phyloP scores from a whole-genome alignment of 1,140 invertebrate species.

The Rhyzopertha dominica region DNA sequence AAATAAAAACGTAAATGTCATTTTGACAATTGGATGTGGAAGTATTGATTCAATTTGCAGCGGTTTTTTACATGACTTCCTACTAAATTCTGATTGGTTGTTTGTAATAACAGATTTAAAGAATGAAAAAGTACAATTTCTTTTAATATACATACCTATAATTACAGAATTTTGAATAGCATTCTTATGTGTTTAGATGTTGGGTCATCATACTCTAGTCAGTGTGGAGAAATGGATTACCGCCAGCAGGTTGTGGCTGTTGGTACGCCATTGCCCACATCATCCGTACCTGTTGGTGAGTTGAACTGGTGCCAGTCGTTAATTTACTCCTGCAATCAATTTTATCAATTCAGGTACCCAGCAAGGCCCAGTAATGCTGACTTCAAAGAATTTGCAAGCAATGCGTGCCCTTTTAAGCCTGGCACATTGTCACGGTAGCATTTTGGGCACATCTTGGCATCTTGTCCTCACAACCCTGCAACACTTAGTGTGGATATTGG shows the following conservation, averaged over 20 bases:
- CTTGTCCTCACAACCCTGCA: constrained; percentile 92
- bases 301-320: no score
- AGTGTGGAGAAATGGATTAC: constrained; percentile 58
- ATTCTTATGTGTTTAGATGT: constrained; percentile 51
- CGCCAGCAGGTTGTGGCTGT: constrained; percentile 91
- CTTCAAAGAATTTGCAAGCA: constrained; percentile 94
- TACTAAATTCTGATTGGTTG: no score
- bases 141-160: constrained; percentile 17
- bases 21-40: no score
- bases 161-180: constrained; percentile 4
- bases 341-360: constrained; percentile 55
- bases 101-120: no score
- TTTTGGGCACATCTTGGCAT: constrained; percentile 91
- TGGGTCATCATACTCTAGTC: constrained; percentile 50
- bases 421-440: constrained; percentile 88
- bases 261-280: constrained; percentile 83
- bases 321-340: no score
- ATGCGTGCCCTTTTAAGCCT: constrained; percentile 86
- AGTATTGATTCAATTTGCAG: no score
- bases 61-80: no score
- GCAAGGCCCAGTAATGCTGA: constrained; percentile 96
- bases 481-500: constrained; percentile 95
- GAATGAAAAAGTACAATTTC: constrained; percentile 10
- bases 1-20: no score
- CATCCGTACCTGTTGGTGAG: constrained; percentile 65